Evolutionary conservation across 2,113 vertebrate species (phyloP).

Genomic region (Paraplagusia blochii): DNA sequence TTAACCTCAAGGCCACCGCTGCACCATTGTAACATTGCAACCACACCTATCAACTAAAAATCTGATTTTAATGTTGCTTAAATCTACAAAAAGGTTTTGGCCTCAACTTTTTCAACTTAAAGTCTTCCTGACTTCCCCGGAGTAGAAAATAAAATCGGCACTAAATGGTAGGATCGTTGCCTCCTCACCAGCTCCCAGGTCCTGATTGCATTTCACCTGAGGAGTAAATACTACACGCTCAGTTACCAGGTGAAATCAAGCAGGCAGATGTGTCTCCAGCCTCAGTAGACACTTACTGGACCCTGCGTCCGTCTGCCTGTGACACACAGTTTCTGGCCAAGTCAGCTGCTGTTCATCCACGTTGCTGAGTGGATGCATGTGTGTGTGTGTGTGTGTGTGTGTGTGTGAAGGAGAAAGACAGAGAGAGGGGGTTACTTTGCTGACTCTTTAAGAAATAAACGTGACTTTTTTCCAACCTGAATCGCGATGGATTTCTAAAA

Average conservation of each 20-base stretch:
- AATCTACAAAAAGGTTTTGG: no score
- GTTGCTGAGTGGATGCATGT: conserved; percentile 38
- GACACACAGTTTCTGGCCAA: conserved; percentile 64
- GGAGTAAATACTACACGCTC: conserved; percentile 80
- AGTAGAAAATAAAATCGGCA: conserved; percentile 1
- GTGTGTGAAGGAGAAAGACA: neutral
- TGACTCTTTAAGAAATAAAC: conserved; percentile 19
- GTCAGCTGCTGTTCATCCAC: conserved; percentile 67
- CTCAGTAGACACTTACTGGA: conserved; percentile 69
- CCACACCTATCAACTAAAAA: no score
- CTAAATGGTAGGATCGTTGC: conserved; percentile 58
- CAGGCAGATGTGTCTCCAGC: conserved; percentile 74
- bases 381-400: conserved; percentile 1
- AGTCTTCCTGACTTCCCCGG: conserved; percentile 29
- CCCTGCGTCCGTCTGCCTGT: conserved; percentile 60
- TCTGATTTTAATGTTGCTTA: no score
- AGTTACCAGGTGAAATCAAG: conserved; percentile 79
- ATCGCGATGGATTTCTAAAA: neutral
- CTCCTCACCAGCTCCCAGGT: conserved; percentile 67
- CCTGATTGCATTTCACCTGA: conserved; percentile 76
- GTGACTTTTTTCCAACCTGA: neutral
- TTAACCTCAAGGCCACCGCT: no score
- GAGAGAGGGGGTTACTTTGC: neutral
- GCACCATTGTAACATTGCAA: no score
- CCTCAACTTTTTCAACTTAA: conserved; percentile 18